Conservation (phyloP, 2,113 vertebrate genomes). For the Montifringilla adamsi region DNA sequence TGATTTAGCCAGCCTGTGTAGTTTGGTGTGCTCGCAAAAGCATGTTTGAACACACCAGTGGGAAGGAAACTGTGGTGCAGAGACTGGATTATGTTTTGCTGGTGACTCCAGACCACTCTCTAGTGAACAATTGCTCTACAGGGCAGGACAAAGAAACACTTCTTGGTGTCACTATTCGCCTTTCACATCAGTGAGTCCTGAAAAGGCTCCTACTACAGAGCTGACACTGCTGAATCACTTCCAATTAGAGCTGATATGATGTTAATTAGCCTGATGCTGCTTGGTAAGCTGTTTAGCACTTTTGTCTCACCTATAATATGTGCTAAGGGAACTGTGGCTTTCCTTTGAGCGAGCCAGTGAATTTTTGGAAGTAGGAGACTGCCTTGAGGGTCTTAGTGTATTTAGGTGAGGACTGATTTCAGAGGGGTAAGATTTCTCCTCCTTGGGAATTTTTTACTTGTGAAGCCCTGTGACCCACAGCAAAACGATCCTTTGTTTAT, state of each 20-base stretch:
- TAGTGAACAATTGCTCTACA: background rate
- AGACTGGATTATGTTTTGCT: background rate
- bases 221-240: slow-evolving; percentile 34
- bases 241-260: slow-evolving; percentile 62
- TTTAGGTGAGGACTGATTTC: background rate
- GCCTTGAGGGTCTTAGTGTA: background rate
- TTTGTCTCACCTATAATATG: slow-evolving; percentile 24
- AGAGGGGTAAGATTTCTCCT: background rate
- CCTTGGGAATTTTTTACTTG: background rate
- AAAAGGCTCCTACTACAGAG: slow-evolving; percentile 1
- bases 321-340: background rate
- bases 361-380: background rate
- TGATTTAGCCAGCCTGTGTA: background rate
- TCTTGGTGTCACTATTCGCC: slow-evolving; percentile 24
- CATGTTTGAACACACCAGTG: background rate
- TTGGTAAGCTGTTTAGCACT: slow-evolving; percentile 62
- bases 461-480: background rate
- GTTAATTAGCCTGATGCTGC: slow-evolving; percentile 62
- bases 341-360: background rate
- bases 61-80: background rate
- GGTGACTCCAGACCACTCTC: background rate
- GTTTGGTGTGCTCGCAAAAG: background rate
- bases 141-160: background rate
- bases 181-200: slow-evolving; percentile 34
- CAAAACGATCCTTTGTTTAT: background rate